Evolutionary conservation across 2,888 invertebrate species (phyloP).

Genomic region (Celastrina argiolus): DNA sequence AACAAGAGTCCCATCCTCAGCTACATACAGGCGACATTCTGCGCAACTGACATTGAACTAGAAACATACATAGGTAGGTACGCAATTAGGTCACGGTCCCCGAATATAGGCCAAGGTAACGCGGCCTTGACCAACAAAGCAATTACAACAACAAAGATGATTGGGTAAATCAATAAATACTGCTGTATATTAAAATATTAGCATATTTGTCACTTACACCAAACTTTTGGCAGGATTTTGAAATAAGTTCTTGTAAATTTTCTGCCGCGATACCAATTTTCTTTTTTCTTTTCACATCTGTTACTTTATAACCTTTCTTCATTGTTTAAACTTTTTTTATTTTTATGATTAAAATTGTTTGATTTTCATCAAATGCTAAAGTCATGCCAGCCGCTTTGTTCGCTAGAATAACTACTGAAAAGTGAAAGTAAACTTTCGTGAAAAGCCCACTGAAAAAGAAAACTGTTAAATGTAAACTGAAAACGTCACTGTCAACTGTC

Average conservation of each 20-base stretch:
- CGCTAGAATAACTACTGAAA: neutral
- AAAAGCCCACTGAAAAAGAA: constrained; percentile 3
- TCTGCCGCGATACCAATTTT: constrained; percentile 85
- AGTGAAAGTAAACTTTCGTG: neutral
- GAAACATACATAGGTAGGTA: constrained; percentile 45
- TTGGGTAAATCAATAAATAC: neutral
- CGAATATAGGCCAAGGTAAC: constrained; percentile 39
- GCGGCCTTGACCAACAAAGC: constrained; percentile 43
- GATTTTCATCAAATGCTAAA: neutral
- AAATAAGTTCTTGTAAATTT: constrained; percentile 80
- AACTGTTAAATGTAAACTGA: neutral
- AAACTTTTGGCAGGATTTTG: constrained; percentile 83
- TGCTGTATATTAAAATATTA: neutral
- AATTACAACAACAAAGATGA: neutral
- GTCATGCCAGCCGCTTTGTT: neutral
- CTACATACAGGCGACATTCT: constrained; percentile 74
- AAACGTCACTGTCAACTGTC: neutral
- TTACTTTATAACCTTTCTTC: constrained; percentile 85
- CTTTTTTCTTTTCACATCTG: constrained; percentile 81
- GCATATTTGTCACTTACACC: constrained; percentile 64
- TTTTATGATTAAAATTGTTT: neutral
- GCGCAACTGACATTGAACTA: constrained; percentile 71
- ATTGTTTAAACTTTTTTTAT: constrained; percentile 41
- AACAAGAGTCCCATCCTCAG: constrained; percentile 83
- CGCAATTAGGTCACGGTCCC: constrained; percentile 53